Conservation (phyloP, 1,140 invertebrate genomes). For the Patella vulgata region DNA sequence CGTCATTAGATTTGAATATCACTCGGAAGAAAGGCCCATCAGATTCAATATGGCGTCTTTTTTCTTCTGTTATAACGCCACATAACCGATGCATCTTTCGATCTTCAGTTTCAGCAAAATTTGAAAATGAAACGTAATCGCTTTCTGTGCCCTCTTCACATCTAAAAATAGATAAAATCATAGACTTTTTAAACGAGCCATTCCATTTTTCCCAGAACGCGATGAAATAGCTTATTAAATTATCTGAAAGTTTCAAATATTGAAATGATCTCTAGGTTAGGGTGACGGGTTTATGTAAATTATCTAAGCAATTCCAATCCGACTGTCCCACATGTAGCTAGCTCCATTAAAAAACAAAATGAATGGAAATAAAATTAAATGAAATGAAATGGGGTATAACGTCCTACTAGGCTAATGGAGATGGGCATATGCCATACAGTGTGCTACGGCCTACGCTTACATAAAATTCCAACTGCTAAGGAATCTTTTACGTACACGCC, state of each 20-base stretch:
- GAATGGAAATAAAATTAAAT: too few species aligned
- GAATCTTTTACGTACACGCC: too few species aligned
- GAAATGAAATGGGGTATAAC: too few species aligned
- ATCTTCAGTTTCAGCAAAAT: slow-evolving; percentile 79
- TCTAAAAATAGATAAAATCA: slow-evolving; percentile 70
- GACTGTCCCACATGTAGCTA: too few species aligned
- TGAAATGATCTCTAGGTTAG: neutral
- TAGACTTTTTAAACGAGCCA: neutral
- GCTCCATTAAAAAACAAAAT: too few species aligned
- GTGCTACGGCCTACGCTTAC: too few species aligned
- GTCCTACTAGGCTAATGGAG: too few species aligned
- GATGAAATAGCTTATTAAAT: slow-evolving; percentile 2
- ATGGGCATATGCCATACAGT: too few species aligned
- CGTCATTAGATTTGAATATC: slow-evolving; percentile 92
- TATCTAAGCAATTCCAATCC: too few species aligned
- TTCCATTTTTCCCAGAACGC: neutral
- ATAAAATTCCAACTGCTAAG: too few species aligned
- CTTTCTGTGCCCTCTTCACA: slow-evolving; percentile 87
- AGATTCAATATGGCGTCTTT: slow-evolving; percentile 75
- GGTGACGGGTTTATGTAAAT: too few species aligned
- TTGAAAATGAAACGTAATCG: slow-evolving; percentile 95
- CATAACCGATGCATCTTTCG: slow-evolving; percentile 87
- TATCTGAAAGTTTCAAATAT: too few species aligned
- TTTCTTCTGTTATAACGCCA: slow-evolving; percentile 74
- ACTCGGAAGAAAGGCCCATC: slow-evolving; percentile 94